These are phyloP conservation scores for Discoglossus pictus DNA, from an alignment of 2,797 vertebrate genomes.

Conservation along the genomic window DNA sequence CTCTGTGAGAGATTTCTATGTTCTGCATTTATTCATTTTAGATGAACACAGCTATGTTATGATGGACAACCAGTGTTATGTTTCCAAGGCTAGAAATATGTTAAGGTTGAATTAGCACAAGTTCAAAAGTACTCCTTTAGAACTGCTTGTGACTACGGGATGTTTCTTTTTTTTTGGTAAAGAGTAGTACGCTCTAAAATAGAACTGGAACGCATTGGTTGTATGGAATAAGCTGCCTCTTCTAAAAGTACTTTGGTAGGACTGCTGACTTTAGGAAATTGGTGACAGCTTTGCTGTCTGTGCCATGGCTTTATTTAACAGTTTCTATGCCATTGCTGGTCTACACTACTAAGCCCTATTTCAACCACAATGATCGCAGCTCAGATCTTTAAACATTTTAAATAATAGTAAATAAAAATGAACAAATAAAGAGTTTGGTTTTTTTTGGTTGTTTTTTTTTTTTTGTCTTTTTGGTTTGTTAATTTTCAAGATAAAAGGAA, in stretches of 20 bases:
- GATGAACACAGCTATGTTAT: neutral
- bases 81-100: no score
- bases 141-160: neutral
- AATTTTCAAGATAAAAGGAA: no score
- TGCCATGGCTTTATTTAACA: neutral
- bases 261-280: slow-evolving; percentile 15
- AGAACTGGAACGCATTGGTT: slow-evolving; percentile 3
- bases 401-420: no score
- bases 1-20: no score
- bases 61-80: neutral
- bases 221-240: neutral
- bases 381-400: no score
- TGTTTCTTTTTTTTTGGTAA: neutral
- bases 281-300: slow-evolving; percentile 5
- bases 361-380: no score
- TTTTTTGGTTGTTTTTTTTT: no score
- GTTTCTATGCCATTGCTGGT: neutral
- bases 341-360: neutral
- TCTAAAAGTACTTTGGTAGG: slow-evolving; percentile 3
- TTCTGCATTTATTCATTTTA: no score
- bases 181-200: slow-evolving; percentile 3
- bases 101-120: neutral
- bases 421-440: no score
- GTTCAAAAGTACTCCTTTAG: slow-evolving; percentile 3
- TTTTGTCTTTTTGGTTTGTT: no score